Evolutionary conservation across 2,797 vertebrate genomes (phyloP).

Genomic region (Tauraco hartlaubi): DNA sequence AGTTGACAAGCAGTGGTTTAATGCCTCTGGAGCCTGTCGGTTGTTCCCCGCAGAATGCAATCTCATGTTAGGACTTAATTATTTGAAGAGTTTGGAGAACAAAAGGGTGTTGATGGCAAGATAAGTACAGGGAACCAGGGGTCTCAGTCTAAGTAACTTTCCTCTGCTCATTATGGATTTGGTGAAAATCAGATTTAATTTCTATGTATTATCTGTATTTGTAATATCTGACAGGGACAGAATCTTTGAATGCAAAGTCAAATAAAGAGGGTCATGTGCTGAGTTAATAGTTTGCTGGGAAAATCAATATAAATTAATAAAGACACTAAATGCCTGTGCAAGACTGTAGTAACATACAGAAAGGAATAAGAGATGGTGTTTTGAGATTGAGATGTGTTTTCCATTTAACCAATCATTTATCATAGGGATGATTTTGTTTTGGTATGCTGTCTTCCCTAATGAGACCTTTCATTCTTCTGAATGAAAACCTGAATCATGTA

Average conservation of each 20-base stretch:
- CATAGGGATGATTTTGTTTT: not conserved
- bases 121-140: not conserved
- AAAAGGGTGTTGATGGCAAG: not conserved
- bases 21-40: not conserved
- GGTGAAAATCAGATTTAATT: not conserved
- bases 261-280: not conserved
- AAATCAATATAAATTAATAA: not conserved
- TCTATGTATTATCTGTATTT: not conserved
- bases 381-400: not conserved
- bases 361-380: not conserved
- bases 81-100: conserved; percentile 4
- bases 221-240: not conserved
- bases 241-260: not conserved
- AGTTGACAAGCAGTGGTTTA: not conserved
- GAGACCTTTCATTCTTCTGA: not conserved
- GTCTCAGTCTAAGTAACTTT: not conserved
- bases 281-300: not conserved
- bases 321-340: not conserved
- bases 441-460: not conserved
- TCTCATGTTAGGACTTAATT: not conserved
- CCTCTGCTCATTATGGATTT: not conserved
- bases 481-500: not conserved
- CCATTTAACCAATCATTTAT: not conserved
- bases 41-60: not conserved
- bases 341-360: not conserved